phyloP scores from a whole-genome alignment of 2,888 invertebrate genomes.

The Gymnoscelis rufifasciata region DNA sequence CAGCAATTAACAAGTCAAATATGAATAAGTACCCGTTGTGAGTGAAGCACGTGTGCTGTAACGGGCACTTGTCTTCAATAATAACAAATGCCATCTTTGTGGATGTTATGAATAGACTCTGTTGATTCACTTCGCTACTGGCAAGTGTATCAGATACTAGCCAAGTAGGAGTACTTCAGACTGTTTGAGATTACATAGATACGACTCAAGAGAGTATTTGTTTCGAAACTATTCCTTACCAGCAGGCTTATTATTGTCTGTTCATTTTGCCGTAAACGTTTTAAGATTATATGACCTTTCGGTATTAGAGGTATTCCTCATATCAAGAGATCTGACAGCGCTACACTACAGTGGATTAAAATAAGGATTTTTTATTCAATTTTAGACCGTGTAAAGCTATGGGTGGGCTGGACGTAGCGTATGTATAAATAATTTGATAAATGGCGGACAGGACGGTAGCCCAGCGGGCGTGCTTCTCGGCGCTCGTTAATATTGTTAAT shows the following conservation, averaged over 20 bases:
- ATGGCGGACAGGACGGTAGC: slow-evolving; percentile 54
- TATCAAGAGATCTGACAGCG: slow-evolving; percentile 21
- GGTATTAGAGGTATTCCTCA: not conserved
- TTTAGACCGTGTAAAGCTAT: slow-evolving; percentile 42
- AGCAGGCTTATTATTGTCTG: no score
- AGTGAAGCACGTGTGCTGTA: slow-evolving; percentile 34
- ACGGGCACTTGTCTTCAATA: slow-evolving; percentile 40
- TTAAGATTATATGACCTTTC: no score
- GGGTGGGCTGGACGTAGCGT: slow-evolving; percentile 44
- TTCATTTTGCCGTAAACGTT: no score
- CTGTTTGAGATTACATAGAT: slow-evolving; percentile 7
- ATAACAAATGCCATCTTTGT: slow-evolving; percentile 31
- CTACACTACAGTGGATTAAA: slow-evolving; percentile 21
- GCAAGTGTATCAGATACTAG: slow-evolving; percentile 30
- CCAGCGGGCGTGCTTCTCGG: slow-evolving; percentile 51
- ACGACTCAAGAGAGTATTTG: not conserved
- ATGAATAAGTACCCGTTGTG: slow-evolving; percentile 47
- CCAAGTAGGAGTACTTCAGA: slow-evolving; percentile 3
- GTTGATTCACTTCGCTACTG: slow-evolving; percentile 38
- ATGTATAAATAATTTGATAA: slow-evolving; percentile 68
- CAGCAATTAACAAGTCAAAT: slow-evolving; percentile 42
- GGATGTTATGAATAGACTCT: slow-evolving; percentile 36
- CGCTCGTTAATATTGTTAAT: slow-evolving; percentile 55
- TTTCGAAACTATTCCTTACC: not conserved
- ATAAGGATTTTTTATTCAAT: slow-evolving; percentile 27